A percentile compares a stretch with the other conserved stretches of the same genome.
Conservation (phyloP, 2,888 invertebrate species). For the Nesidiocoris tenuis region DNA sequence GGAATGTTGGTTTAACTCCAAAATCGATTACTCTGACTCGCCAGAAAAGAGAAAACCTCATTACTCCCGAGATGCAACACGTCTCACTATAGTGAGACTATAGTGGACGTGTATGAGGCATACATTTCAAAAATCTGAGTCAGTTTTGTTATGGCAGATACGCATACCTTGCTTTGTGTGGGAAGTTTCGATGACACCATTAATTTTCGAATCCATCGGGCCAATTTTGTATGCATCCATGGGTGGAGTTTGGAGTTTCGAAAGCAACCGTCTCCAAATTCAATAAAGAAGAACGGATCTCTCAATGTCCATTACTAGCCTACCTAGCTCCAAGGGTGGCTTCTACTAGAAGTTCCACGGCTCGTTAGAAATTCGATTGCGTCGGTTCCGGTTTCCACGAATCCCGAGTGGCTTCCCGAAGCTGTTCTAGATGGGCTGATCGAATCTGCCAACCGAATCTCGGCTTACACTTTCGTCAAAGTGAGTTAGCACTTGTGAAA, state of each 20-base stretch:
- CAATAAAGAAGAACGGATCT: neutral
- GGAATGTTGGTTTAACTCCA: no score
- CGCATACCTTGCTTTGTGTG: no score
- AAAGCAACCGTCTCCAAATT: neutral
- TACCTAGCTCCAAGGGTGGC: neutral
- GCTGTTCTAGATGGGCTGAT: neutral
- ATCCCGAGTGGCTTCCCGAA: neutral
- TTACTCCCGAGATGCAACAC: no score
- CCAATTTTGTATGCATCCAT: no score
- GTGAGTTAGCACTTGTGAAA: neutral
- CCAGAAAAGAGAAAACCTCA: no score
- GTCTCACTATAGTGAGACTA: no score
- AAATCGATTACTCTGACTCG: no score
- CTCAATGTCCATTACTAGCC: neutral
- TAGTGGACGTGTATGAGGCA: no score
- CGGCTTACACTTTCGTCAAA: neutral
- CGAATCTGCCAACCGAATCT: neutral
- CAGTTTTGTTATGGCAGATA: no score
- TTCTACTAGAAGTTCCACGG: conserved; percentile 1
- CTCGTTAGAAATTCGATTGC: neutral
- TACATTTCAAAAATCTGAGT: no score
- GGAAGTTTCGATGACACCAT: no score
- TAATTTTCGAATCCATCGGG: neutral
- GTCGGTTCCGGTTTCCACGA: neutral
- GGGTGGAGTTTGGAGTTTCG: no score